Conservation (phyloP, 92 coral and sea anemone genomes). For the Parazoanthus darwini region DNA sequence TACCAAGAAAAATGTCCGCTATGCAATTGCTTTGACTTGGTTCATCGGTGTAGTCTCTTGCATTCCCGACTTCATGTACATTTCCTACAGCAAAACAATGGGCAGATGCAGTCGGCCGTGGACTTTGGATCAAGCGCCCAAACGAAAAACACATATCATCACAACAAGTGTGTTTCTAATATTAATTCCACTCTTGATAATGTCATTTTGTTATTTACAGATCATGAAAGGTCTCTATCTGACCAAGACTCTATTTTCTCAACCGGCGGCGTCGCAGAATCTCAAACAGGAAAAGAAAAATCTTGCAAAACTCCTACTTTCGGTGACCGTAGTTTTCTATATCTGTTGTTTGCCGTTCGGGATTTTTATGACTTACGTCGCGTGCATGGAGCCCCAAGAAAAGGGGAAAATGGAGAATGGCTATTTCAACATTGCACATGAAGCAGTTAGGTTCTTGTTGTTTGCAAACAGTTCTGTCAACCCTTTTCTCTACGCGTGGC, state of each 20-base stretch:
- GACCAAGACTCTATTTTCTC: conserved; percentile 50
- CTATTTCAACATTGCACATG: conserved; percentile 29
- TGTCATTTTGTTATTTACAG: conserved; percentile 48
- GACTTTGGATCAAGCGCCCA: conserved; percentile 36
- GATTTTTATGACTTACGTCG: conserved; percentile 36
- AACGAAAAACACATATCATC: conserved; percentile 38
- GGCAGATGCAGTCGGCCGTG: conserved; percentile 13
- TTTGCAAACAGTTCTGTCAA: conserved; percentile 55
- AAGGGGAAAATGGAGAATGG: background rate
- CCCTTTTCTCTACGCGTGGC: conserved; percentile 57
- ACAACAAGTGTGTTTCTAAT: conserved; percentile 40
- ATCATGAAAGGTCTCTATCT: conserved; percentile 55
- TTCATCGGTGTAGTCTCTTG: conserved; percentile 12
- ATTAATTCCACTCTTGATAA: conserved; percentile 23
- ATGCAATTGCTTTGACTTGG: conserved; percentile 1
- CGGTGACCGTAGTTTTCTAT: conserved; percentile 50
- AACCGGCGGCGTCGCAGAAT: background rate
- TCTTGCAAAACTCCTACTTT: conserved; percentile 51
- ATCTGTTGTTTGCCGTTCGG: conserved; percentile 56
- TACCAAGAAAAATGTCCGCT: conserved; percentile 18
- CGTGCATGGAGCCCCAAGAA: background rate
- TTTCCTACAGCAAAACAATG: background rate
- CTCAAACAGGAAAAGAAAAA: conserved; percentile 52
- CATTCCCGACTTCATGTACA: conserved; percentile 5
- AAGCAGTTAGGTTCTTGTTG: conserved; percentile 43